A percentile compares a stretch with the other conserved stretches of the same genome.
Evolutionary conservation across 2,888 invertebrate genomes (phyloP).

Genomic region (Nasonia oneida): DNA sequence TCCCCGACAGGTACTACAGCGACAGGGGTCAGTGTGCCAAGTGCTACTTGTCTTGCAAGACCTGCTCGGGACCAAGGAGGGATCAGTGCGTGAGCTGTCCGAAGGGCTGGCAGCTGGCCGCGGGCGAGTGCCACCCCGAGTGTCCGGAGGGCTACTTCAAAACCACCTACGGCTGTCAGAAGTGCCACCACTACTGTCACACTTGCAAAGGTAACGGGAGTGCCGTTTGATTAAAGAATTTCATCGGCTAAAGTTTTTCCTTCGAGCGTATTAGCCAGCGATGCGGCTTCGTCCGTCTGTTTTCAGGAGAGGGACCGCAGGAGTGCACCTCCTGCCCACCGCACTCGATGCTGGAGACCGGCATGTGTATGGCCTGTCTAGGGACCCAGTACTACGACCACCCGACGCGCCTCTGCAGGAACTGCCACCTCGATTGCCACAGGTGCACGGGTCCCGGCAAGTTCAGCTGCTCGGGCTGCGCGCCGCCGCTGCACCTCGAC

Average conservation of each 20-base stretch:
- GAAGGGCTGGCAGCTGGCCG: slow-evolving; percentile 88
- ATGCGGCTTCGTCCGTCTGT: neutral
- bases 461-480: slow-evolving; percentile 85
- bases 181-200: slow-evolving; percentile 93
- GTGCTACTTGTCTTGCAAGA: slow-evolving; percentile 91
- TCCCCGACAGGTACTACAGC: slow-evolving; percentile 87
- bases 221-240: neutral
- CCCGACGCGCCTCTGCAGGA: slow-evolving; percentile 84
- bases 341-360: slow-evolving; percentile 87
- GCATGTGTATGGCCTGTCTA: slow-evolving; percentile 88
- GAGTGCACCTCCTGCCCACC: slow-evolving; percentile 88
- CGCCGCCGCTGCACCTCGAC: slow-evolving; percentile 84
- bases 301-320: slow-evolving; percentile 85
- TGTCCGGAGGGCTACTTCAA: slow-evolving; percentile 94
- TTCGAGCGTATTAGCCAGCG: neutral
- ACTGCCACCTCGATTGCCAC: slow-evolving; percentile 85
- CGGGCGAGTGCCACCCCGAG: slow-evolving; percentile 91
- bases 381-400: slow-evolving; percentile 87
- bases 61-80: slow-evolving; percentile 91
- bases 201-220: slow-evolving; percentile 87
- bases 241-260: too few species aligned
- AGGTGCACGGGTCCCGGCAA: slow-evolving; percentile 86
- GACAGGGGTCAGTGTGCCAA: slow-evolving; percentile 91
- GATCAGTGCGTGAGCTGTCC: slow-evolving; percentile 93
- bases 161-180: slow-evolving; percentile 90